A percentile compares a stretch with the other conserved stretches of the same genome.
Evolutionary conservation across 2,888 invertebrate genomes (phyloP).

Genomic region (Trichogramma evanescens): DNA sequence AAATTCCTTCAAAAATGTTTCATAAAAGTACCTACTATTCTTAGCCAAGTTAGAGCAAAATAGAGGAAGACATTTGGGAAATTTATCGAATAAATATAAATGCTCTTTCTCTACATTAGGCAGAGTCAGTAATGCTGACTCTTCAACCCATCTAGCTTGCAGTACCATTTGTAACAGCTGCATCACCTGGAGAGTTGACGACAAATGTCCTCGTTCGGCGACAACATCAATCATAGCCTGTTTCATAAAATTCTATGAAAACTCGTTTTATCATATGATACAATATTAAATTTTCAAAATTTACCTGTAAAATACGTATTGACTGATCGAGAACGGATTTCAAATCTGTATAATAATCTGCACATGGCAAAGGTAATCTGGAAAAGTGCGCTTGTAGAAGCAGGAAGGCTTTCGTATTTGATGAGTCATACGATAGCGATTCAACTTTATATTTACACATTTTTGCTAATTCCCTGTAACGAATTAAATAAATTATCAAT

Average conservation of each 20-base stretch:
- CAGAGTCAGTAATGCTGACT: conserved; percentile 67
- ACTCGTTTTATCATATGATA: neutral
- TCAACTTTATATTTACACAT: conserved; percentile 67
- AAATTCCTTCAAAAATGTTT: conserved; percentile 60
- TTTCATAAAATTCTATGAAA: conserved; percentile 5
- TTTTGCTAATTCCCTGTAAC: conserved; percentile 69
- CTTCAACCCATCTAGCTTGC: conserved; percentile 82
- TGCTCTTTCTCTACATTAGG: conserved; percentile 67
- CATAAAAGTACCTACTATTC: conserved; percentile 48
- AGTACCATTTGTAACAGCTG: conserved; percentile 81
- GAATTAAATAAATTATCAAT: conserved; percentile 4
- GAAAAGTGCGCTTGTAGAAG: conserved; percentile 91
- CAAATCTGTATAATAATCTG: conserved; percentile 92
- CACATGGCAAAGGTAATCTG: conserved; percentile 73
- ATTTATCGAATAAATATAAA: conserved; percentile 51
- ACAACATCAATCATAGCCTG: conserved; percentile 94
- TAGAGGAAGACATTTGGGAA: conserved; percentile 51
- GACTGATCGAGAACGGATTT: conserved; percentile 96
- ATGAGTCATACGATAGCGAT: conserved; percentile 73
- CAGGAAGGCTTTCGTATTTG: conserved; percentile 89
- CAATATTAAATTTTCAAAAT: neutral
- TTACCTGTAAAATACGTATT: conserved; percentile 84
- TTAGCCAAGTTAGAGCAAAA: conserved; percentile 52
- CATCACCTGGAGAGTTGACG: conserved; percentile 70
- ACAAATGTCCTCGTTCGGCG: conserved; percentile 85